phyloP scores from a whole-genome alignment of 2,888 invertebrate genomes.

The Apocheima hispidaria region DNA sequence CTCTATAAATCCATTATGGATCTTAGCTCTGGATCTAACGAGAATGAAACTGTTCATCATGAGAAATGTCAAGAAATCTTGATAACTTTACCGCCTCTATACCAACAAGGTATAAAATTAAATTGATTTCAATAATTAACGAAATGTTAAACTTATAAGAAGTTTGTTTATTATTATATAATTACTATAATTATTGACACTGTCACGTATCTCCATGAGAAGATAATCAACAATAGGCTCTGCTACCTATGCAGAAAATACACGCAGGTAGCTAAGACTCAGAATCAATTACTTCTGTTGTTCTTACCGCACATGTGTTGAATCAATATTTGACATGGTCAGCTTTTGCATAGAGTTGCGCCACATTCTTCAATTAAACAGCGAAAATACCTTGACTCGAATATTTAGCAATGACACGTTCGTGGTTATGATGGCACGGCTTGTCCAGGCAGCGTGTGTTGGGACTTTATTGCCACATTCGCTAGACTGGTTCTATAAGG shows the following conservation, averaged over 20 bases:
- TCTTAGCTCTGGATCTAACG: no score
- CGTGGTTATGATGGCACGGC: constrained; percentile 28
- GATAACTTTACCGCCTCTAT: background rate
- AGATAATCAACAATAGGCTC: background rate
- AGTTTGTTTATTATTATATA: background rate
- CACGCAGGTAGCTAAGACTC: background rate
- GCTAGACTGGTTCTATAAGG: constrained; percentile 38
- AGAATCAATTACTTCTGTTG: constrained; percentile 18
- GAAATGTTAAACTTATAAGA: background rate
- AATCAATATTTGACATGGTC: constrained; percentile 28
- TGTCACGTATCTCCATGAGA: background rate
- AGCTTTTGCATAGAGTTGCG: constrained; percentile 28
- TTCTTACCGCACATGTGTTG: constrained; percentile 1
- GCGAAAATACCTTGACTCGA: constrained; percentile 37
- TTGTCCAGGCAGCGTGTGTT: constrained; percentile 14
- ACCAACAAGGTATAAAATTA: background rate
- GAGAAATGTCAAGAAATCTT: no score
- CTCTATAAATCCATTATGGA: no score
- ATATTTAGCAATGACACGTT: constrained; percentile 36
- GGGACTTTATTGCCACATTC: constrained; percentile 30
- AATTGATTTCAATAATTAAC: background rate
- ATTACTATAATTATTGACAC: background rate
- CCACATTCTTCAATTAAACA: constrained; percentile 33
- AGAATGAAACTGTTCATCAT: no score
- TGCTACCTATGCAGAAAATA: background rate